Evolutionary conservation across 1,140 invertebrate species (phyloP).

Genomic region (Tachypleus tridentatus): DNA sequence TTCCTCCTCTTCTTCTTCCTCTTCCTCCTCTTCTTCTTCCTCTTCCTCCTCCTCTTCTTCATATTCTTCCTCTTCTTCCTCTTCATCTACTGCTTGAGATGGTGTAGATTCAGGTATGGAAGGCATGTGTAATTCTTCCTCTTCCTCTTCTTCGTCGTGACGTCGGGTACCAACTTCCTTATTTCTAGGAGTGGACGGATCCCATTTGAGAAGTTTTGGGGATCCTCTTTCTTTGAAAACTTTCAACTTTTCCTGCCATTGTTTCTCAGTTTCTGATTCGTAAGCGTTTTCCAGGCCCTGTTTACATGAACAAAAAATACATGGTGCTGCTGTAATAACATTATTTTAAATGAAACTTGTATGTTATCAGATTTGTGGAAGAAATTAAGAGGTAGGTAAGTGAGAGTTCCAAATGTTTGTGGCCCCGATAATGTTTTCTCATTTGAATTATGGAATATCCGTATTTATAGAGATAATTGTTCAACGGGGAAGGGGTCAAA

Average conservation of each 20-base stretch:
- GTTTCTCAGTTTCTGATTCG: conserved; percentile 70
- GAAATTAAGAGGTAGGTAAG: too few species aligned
- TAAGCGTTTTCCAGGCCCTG: conserved; percentile 55
- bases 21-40: conserved; percentile 23
- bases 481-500: too few species aligned
- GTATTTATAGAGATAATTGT: too few species aligned
- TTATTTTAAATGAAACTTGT: too few species aligned
- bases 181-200: conserved; percentile 25
- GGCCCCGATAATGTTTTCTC: too few species aligned
- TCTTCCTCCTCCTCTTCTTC: conserved; percentile 21
- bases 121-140: conserved; percentile 16
- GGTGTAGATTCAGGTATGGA: too few species aligned
- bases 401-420: too few species aligned
- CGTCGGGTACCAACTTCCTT: conserved; percentile 26
- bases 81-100: too few species aligned
- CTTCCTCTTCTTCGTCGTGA: conserved; percentile 29
- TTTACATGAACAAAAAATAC: background rate
- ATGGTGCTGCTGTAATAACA: too few species aligned
- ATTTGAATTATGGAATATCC: too few species aligned
- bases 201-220: conserved; percentile 19
- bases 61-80: too few species aligned
- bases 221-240: conserved; percentile 54
- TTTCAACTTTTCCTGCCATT: conserved; percentile 69
- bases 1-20: conserved; percentile 15
- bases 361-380: too few species aligned